Evolutionary conservation across 2,888 invertebrate genomes (phyloP).

Genomic region (Anaspis maculata): DNA sequence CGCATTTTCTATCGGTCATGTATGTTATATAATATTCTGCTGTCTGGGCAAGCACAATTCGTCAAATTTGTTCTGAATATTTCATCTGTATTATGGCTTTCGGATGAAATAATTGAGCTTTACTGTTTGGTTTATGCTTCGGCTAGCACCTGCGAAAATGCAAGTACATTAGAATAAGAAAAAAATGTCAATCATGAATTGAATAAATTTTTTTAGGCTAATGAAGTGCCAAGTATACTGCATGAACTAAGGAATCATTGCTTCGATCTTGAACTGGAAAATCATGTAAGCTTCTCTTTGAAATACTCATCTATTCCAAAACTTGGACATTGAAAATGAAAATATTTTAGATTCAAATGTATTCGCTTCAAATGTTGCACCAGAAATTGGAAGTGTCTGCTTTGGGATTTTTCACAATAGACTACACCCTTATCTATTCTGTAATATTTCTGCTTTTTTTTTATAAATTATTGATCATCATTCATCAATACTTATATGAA

Average conservation of each 20-base stretch:
- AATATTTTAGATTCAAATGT: slow-evolving; percentile 40
- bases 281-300: slow-evolving; percentile 28
- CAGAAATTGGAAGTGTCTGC: slow-evolving; percentile 43
- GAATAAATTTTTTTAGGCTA: slow-evolving; percentile 39
- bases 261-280: slow-evolving; percentile 37
- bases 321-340: not conserved
- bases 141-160: slow-evolving; percentile 22
- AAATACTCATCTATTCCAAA: not conserved
- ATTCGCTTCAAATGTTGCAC: slow-evolving; percentile 43
- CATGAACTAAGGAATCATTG: slow-evolving; percentile 39
- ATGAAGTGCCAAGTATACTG: slow-evolving; percentile 36
- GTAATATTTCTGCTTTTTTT: slow-evolving; percentile 34
- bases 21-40: slow-evolving; percentile 25
- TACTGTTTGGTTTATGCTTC: slow-evolving; percentile 25
- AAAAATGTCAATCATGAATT: too few species aligned
- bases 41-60: slow-evolving; percentile 14
- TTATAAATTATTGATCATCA: too few species aligned
- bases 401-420: slow-evolving; percentile 43
- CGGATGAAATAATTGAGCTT: slow-evolving; percentile 26
- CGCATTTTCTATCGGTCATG: slow-evolving; percentile 28
- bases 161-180: slow-evolving; percentile 15
- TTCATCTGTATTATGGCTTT: slow-evolving; percentile 22
- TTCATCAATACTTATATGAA: too few species aligned
- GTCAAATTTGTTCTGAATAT: slow-evolving; percentile 14
- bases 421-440: slow-evolving; percentile 43